phyloP scores from a whole-genome alignment of 2,113 vertebrate species.

The Xyliphius kryptos region DNA sequence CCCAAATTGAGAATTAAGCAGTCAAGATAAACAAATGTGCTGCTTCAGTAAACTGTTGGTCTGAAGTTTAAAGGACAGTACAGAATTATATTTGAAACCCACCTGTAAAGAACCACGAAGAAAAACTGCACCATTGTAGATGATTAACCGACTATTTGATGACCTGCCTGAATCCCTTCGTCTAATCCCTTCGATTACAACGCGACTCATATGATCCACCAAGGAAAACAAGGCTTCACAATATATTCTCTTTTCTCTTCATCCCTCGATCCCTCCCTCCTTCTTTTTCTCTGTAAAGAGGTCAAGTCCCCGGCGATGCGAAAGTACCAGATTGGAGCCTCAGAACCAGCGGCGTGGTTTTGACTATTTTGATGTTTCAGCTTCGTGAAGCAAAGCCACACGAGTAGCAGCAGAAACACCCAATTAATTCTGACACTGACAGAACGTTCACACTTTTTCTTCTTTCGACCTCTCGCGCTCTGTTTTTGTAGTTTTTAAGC shows the following conservation, averaged over 20 bases:
- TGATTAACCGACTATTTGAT: no score
- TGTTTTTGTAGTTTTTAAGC: neutral
- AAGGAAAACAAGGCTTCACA: neutral
- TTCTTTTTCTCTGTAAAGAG: conserved; percentile 40
- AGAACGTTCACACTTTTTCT: conserved; percentile 7
- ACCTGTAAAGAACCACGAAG: no score
- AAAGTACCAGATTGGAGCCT: conserved; percentile 31
- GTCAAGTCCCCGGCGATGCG: conserved; percentile 38
- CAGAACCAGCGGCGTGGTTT: conserved; percentile 30
- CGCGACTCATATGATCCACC: conserved; percentile 29
- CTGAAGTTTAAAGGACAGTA: no score
- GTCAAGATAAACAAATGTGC: no score
- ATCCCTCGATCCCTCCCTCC: neutral
- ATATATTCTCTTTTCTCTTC: neutral
- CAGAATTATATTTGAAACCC: no score
- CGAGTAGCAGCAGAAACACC: conserved; percentile 26
- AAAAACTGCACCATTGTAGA: no score
- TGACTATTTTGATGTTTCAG: conserved; percentile 34
- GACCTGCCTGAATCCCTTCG: no score
- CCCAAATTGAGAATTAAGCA: no score
- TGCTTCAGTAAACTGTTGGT: no score
- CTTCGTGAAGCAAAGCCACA: conserved; percentile 27
- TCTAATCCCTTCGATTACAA: no score
- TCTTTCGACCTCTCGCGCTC: neutral
- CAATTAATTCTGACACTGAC: conserved; percentile 36